These are phyloP conservation scores for Dryadula phaetusa DNA, from an alignment of 2,888 invertebrate genomes.

Conservation along the genomic window DNA sequence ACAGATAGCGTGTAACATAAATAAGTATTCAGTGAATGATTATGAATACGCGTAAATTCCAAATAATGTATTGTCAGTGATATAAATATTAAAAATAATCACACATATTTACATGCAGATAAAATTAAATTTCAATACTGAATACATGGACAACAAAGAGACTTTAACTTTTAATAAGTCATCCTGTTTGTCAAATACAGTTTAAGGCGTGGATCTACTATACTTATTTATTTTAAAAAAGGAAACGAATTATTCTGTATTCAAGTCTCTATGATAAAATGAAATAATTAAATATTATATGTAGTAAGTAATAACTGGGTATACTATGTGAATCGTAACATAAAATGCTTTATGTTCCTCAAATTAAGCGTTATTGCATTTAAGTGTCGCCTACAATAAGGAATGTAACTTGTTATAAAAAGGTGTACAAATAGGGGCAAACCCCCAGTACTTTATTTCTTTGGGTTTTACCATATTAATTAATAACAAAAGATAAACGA, in stretches of 20 bases:
- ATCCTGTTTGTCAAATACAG: too few species aligned
- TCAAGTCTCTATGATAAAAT: too few species aligned
- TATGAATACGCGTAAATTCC: background rate
- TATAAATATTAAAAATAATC: too few species aligned
- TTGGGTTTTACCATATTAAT: background rate
- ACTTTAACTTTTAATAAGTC: too few species aligned
- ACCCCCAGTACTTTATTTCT: background rate
- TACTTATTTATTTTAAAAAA: too few species aligned
- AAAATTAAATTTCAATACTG: background rate
- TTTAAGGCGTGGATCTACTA: too few species aligned
- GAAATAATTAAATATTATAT: too few species aligned
- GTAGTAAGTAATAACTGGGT: too few species aligned
- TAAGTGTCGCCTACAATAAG: background rate
- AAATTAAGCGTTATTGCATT: background rate
- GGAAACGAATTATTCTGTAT: too few species aligned
- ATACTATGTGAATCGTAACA: too few species aligned
- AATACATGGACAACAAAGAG: background rate
- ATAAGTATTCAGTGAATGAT: background rate
- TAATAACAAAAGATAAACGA: background rate
- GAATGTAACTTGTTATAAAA: background rate
- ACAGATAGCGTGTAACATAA: constrained; percentile 6
- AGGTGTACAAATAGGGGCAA: too few species aligned
- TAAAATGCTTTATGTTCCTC: background rate
- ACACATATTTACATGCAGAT: background rate
- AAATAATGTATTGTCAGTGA: background rate